These are phyloP conservation scores for Aethina tumida DNA, from an alignment of 1,140 invertebrate species.

Conservation along the genomic window DNA sequence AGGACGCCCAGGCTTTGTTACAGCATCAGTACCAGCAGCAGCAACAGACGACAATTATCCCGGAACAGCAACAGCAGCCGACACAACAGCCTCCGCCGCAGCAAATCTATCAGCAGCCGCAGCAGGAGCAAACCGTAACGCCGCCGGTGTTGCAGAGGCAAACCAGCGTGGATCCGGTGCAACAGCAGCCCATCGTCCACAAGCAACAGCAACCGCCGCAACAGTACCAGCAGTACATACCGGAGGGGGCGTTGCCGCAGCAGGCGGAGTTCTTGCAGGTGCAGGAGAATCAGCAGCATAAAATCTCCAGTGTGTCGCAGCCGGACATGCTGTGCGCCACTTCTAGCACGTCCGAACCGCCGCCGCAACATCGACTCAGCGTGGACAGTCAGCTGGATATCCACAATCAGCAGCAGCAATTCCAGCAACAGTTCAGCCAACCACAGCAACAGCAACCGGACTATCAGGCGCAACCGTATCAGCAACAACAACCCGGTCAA, in stretches of 20 bases:
- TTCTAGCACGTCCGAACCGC: slow-evolving; percentile 22
- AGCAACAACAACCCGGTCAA: slow-evolving; percentile 10
- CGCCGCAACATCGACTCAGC: slow-evolving; percentile 29
- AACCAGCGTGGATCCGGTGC: slow-evolving; percentile 25
- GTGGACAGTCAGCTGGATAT: slow-evolving; percentile 31
- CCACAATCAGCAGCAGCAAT: slow-evolving; percentile 25
- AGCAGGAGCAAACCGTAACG: slow-evolving; percentile 27
- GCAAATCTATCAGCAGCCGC: slow-evolving; percentile 22
- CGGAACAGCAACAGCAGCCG: slow-evolving; percentile 29
- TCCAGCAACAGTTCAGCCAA: slow-evolving; percentile 34
- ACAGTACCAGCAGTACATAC: slow-evolving; percentile 25
- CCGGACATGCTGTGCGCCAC: slow-evolving; percentile 28
- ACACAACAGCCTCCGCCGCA: slow-evolving; percentile 28
- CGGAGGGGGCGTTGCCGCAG: slow-evolving; percentile 21
- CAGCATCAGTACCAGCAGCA: slow-evolving; percentile 29
- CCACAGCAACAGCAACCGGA: slow-evolving; percentile 10
- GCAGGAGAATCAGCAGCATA: slow-evolving; percentile 19
- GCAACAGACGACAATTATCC: slow-evolving; percentile 30
- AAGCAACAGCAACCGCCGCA: slow-evolving; percentile 25
- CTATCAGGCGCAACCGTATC: slow-evolving; percentile 1
- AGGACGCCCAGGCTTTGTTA: slow-evolving; percentile 29
- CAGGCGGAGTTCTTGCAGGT: slow-evolving; percentile 28
- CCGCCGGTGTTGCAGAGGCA: slow-evolving; percentile 23
- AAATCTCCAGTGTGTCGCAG: slow-evolving; percentile 24
- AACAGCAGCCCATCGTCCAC: slow-evolving; percentile 28